A percentile compares a stretch with the other conserved stretches of the same genome.
These are phyloP conservation scores for Apoderus coryli DNA, from an alignment of 2,888 invertebrate genomes.

Conservation along the genomic window DNA sequence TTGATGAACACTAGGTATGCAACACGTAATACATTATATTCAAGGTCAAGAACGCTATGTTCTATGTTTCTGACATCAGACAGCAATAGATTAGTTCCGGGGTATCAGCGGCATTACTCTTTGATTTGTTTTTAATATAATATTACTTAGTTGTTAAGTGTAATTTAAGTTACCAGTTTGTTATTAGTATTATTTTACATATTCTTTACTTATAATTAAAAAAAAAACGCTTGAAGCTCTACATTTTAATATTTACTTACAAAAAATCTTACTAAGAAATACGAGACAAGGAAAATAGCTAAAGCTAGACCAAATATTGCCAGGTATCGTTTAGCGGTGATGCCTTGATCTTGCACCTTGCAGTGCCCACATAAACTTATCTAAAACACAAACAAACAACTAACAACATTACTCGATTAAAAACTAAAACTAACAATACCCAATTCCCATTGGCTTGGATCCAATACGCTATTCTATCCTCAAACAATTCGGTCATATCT, in stretches of 20 bases:
- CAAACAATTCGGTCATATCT: constrained; percentile 58
- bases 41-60: too few relatives aligned
- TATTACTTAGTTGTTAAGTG: too few relatives aligned
- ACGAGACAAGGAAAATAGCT: constrained; percentile 26
- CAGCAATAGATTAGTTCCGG: too few relatives aligned
- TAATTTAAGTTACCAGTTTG: too few relatives aligned
- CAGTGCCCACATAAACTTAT: constrained; percentile 30
- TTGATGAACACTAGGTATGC: too few relatives aligned
- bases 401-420: neutral
- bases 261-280: constrained; percentile 25
- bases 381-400: constrained; percentile 25
- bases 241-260: constrained; percentile 1
- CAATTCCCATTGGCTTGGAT: constrained; percentile 76
- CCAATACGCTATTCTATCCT: constrained; percentile 59
- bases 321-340: constrained; percentile 28
- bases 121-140: too few relatives aligned
- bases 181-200: too few relatives aligned
- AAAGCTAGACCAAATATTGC: constrained; percentile 27
- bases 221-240: neutral
- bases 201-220: too few relatives aligned
- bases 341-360: constrained; percentile 29
- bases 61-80: too few relatives aligned
- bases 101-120: too few relatives aligned
- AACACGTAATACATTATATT: too few relatives aligned
- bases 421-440: constrained; percentile 37